Base-by-base conservation (phyloP, 1,140 invertebrate genomes). In the Drosophila sproati region DNA sequence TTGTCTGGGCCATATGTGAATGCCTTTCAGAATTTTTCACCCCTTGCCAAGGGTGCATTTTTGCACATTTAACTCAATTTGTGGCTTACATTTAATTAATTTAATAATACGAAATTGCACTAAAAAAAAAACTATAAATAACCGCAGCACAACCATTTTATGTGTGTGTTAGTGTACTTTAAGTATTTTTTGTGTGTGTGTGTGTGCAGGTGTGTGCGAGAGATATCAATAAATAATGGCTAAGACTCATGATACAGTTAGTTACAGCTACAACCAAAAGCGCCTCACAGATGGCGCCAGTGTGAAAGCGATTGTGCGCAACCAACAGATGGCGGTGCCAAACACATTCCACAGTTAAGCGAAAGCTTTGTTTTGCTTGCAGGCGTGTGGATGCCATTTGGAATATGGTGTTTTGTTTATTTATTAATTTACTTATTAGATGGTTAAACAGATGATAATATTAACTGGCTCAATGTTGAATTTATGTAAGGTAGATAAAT, bases 11-110 rank as follows among this genome's bases (percentile, higher is more conserved):
- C 64, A 59, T 75, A 64, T 75, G 63, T 39, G 64, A 52, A 64
- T 59, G 37, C 45, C n/a, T 61, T 82, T 29, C 48, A 67, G 45
- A 41, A 61, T 55, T 43, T 37, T 78, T 37, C 66, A 50, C 55
- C 55, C 61, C 63, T 68, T 79, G 62, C 64, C 82, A 61, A 66
- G 78, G 78, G 76, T 70, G 74, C 73, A 82, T 80, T 87, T 88
- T 88, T 88, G 77, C 67, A 70, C 80, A 88, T 87, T 88, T 88
- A 87, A 87, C 83, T 87, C 83, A 87, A 87, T 87, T 88, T 87
- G 83, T 83, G 83, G 83, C 75, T 88, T 82, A 77, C 77, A 83
- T 87, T 83, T 83, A 87, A 87, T 87, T 87, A 87, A 87, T 87
- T 87, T 83, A 88, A 87, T 87, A 80, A 87, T 82, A 87, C 69